Conservation (phyloP, 2,888 invertebrate genomes). For the Dicranocentrus wangi region DNA sequence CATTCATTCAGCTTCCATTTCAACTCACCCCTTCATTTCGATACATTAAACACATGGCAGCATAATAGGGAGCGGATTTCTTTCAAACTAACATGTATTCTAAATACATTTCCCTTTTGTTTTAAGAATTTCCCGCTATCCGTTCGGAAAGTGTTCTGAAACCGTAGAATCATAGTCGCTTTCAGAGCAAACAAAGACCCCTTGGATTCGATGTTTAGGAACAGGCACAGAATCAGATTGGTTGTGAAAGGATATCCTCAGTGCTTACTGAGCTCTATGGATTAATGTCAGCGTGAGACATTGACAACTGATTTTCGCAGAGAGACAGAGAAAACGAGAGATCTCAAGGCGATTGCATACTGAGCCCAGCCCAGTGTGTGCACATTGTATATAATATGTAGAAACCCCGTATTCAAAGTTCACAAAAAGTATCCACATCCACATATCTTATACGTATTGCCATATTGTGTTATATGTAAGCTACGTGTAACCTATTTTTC, state of each 20-base stretch:
- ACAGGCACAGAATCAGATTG: slow-evolving; percentile 51
- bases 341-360: slow-evolving; percentile 18
- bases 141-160: too few species aligned
- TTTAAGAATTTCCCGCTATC: too few species aligned
- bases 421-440: too few species aligned
- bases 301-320: slow-evolving; percentile 63
- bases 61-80: background rate
- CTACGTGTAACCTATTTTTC: too few species aligned
- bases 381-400: background rate
- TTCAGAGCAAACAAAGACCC: too few species aligned
- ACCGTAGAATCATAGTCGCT: too few species aligned
- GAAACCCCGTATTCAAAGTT: too few species aligned
- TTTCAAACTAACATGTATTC: background rate
- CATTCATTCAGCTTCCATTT: slow-evolving; percentile 9
- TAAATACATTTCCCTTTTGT: too few species aligned
- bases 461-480: too few species aligned
- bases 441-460: too few species aligned
- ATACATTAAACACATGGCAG: background rate
- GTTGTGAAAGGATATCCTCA: slow-evolving; percentile 56
- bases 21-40: background rate
- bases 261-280: slow-evolving; percentile 46
- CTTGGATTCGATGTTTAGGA: too few species aligned
- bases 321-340: slow-evolving; percentile 42
- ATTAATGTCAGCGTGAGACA: slow-evolving; percentile 67
- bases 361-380: too few species aligned